Conservation (phyloP, 37 sponge, comb jelly and placozoan genomes). For the Chondrilla cf. caribensis region DNA sequence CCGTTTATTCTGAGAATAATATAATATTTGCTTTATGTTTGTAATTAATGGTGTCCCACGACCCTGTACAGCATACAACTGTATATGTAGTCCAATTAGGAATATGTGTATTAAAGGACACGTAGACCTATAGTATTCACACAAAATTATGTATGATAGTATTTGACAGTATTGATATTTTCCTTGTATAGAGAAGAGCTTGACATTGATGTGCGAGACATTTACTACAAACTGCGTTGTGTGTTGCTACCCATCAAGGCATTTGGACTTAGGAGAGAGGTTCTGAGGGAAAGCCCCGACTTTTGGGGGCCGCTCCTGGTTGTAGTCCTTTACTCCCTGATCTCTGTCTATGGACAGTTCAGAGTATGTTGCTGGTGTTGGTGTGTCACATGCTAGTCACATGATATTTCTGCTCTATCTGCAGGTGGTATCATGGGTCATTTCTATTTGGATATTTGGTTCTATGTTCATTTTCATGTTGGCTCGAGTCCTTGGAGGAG, state of each 20-base stretch:
- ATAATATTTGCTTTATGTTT: background rate
- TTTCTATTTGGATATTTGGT: slow-evolving; percentile 88
- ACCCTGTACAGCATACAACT: no score
- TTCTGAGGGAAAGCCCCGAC: slow-evolving; percentile 80
- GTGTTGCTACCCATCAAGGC: slow-evolving; percentile 73
- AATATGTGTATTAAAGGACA: no score
- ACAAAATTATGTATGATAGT: no score
- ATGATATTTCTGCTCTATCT: background rate
- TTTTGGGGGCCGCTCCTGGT: slow-evolving; percentile 96
- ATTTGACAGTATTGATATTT: no score
- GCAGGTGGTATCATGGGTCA: slow-evolving; percentile 91
- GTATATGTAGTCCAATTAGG: no score
- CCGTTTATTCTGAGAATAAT: slow-evolving; percentile 29
- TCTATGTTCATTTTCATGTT: slow-evolving; percentile 79
- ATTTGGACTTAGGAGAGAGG: slow-evolving; percentile 56
- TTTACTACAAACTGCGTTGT: slow-evolving; percentile 87
- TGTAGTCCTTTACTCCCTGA: slow-evolving; percentile 66
- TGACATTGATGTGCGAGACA: slow-evolving; percentile 84
- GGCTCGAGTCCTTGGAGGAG: slow-evolving; percentile 88
- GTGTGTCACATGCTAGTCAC: background rate
- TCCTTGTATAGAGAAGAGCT: slow-evolving; percentile 73
- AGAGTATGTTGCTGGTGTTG: slow-evolving; percentile 39
- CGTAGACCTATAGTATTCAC: no score
- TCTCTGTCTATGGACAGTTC: slow-evolving; percentile 91
- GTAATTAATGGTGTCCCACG: no score